Percentiles rank a stretch among this genome's conserved stretches.
Evolutionary conservation across 2,113 vertebrate genomes (phyloP).

Genomic region (Meleagris gallopavo): DNA sequence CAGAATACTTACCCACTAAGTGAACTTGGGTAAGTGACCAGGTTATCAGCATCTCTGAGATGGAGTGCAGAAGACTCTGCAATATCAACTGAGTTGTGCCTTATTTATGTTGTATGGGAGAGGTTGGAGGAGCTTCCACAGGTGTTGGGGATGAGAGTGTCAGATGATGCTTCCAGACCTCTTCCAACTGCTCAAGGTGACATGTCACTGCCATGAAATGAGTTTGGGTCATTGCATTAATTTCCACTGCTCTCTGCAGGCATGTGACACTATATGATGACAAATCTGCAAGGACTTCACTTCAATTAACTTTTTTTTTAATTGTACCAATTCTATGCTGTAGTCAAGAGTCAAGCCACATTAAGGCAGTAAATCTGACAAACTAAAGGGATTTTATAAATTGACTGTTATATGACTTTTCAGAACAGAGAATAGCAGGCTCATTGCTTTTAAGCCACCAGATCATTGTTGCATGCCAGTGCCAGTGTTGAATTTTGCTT

Average conservation of each 20-base stretch:
- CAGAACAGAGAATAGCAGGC: background rate
- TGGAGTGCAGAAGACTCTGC: background rate
- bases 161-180: background rate
- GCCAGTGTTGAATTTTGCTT: background rate
- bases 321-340: background rate
- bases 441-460: background rate
- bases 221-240: background rate
- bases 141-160: background rate
- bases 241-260: background rate
- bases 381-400: background rate
- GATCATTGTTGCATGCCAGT: background rate
- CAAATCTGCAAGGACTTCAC: background rate
- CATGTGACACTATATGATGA: background rate
- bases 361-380: background rate
- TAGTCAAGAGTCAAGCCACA: background rate
- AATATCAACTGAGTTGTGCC: background rate
- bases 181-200: background rate
- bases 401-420: background rate
- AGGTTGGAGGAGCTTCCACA: background rate
- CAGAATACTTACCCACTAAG: slow-evolving; percentile 67
- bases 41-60: background rate
- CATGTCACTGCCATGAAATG: background rate
- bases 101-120: background rate
- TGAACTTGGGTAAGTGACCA: slow-evolving; percentile 37
- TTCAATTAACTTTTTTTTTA: background rate